Evolutionary conservation across 2,113 vertebrate species (phyloP).

Genomic region (Oenanthe melanoleuca): DNA sequence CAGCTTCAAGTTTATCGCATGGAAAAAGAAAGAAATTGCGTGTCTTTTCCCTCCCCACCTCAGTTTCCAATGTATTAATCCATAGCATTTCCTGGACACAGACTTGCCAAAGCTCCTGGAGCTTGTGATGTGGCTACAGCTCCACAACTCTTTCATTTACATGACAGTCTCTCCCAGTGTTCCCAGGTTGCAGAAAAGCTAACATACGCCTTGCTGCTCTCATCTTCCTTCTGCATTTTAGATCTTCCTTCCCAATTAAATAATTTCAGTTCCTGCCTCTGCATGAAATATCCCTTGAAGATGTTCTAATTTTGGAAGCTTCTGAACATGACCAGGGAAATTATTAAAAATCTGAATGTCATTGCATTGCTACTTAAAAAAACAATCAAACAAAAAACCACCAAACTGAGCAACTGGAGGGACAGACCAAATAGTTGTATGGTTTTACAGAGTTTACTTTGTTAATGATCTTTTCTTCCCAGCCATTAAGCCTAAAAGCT

Average conservation of each 20-base stretch:
- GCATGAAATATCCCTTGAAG: background rate
- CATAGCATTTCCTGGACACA: background rate
- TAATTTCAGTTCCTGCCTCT: background rate
- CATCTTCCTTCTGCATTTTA: background rate
- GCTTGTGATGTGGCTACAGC: background rate
- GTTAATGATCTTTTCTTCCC: background rate
- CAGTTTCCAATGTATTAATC: background rate
- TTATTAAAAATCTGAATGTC: background rate
- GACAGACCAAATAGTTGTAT: background rate
- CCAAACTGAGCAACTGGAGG: background rate
- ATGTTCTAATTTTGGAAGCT: background rate
- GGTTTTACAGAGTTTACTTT: background rate
- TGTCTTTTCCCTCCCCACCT: background rate
- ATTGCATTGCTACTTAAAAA: background rate
- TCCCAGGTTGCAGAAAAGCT: background rate
- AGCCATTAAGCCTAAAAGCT: background rate
- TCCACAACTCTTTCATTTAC: background rate
- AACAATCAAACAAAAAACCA: background rate
- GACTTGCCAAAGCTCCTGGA: background rate
- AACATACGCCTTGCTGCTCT: accelerated
- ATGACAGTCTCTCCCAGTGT: background rate
- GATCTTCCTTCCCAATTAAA: background rate
- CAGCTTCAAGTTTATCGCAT: background rate
- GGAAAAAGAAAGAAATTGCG: background rate
- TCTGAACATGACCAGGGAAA: background rate